Evolutionary conservation across 30 jellyfish, hydroid and myxozoan genomes (phyloP).

Genomic region (Aurelia sp.): DNA sequence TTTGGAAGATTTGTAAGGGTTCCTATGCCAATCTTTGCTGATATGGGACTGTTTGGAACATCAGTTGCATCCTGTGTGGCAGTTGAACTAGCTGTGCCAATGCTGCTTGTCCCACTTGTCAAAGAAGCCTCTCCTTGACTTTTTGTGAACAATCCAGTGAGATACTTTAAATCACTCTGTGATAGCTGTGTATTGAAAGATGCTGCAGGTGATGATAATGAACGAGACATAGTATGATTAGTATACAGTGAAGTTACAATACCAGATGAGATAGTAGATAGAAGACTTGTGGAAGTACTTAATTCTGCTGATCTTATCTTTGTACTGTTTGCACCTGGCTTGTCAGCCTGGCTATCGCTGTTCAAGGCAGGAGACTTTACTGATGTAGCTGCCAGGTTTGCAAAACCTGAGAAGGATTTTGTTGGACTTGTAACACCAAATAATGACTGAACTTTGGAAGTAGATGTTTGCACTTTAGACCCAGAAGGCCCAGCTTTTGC

Average conservation of each 20-base stretch:
- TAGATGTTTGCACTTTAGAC: not conserved
- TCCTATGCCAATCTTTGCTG: conserved; percentile 78
- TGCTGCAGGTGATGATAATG: conserved; percentile 2
- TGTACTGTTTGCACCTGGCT: not conserved
- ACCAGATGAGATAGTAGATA: too few relatives aligned
- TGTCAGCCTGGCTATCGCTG: not conserved
- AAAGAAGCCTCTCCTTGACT: conserved; percentile 2
- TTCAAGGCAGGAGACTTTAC: not conserved
- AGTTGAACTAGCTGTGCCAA: not conserved
- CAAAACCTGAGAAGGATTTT: not conserved
- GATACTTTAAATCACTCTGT: conserved; percentile 55
- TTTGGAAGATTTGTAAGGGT: conserved; percentile 66
- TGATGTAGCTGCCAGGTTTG: not conserved
- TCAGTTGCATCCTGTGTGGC: not conserved
- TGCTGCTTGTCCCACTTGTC: too few relatives aligned
- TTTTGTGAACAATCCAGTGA: conserved; percentile 48
- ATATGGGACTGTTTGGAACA: conserved; percentile 78
- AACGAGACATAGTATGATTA: not conserved
- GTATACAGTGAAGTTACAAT: not conserved
- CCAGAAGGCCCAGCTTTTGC: not conserved
- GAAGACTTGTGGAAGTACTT: not conserved
- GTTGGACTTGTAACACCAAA: not conserved
- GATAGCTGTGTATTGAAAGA: conserved; percentile 45
- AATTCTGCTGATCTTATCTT: not conserved
- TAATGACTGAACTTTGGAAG: not conserved